Percentiles rank a stretch among this genome's conserved stretches.
Conservation (phyloP, 2,888 invertebrate genomes). For the Laspeyria flexula region DNA sequence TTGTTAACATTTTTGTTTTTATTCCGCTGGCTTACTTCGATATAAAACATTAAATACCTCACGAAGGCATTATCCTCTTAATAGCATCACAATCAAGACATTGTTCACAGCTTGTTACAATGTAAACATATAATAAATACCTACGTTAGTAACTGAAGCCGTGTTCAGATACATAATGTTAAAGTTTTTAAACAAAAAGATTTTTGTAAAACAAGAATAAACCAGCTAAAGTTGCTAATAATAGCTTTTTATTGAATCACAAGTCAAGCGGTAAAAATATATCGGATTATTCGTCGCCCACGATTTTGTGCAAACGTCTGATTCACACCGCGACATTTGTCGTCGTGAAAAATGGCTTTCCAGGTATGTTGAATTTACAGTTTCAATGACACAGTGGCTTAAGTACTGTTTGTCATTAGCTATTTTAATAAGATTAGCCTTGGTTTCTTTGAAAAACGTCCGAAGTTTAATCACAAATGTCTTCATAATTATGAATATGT, state of each 20-base stretch:
- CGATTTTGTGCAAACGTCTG: slow-evolving; percentile 55
- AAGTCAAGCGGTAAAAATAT: slow-evolving; percentile 70
- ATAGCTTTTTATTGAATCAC: slow-evolving; percentile 70
- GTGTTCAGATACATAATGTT: slow-evolving; percentile 12
- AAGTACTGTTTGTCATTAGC: slow-evolving; percentile 23
- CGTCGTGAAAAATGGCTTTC: slow-evolving; percentile 58
- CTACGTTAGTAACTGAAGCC: slow-evolving; percentile 22
- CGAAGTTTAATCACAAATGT: neutral
- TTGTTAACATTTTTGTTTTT: neutral
- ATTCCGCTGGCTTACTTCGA: neutral
- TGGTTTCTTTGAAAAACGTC: slow-evolving; percentile 16
- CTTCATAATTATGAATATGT: too few relatives aligned
- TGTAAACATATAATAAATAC: slow-evolving; percentile 16
- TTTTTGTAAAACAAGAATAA: slow-evolving; percentile 22
- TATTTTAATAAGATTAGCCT: slow-evolving; percentile 35
- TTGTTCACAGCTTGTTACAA: slow-evolving; percentile 15
- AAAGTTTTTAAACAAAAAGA: slow-evolving; percentile 24
- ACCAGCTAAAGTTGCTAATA: slow-evolving; percentile 51
- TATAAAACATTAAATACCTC: slow-evolving; percentile 2
- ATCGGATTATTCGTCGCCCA: slow-evolving; percentile 69
- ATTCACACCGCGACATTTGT: slow-evolving; percentile 56
- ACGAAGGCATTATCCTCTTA: neutral
- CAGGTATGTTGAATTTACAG: slow-evolving; percentile 55
- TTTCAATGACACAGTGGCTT: slow-evolving; percentile 43
- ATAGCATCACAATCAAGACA: slow-evolving; percentile 5